Percentiles rank a stretch among this genome's conserved stretches.
Evolutionary conservation across 1,140 invertebrate species (phyloP).

Genomic region (Plodia interpunctella): DNA sequence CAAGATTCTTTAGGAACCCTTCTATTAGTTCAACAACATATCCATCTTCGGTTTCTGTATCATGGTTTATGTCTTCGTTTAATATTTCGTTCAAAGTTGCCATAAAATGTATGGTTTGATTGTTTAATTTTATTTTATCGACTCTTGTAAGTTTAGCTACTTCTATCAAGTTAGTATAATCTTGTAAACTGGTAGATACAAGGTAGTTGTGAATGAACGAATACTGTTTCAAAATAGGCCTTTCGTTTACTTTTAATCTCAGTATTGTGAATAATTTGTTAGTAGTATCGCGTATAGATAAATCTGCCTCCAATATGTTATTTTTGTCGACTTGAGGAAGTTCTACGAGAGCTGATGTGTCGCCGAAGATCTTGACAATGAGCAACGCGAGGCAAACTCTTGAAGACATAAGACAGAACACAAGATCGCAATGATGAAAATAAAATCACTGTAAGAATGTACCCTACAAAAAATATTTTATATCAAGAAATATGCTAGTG

Average conservation of each 20-base stretch:
- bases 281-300: conserved; percentile 10
- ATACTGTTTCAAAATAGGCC: conserved; percentile 35
- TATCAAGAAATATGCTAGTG: conserved; percentile 5
- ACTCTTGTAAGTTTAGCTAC: conserved; percentile 43
- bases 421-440: neutral
- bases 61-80: conserved; percentile 25
- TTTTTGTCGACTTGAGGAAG: conserved; percentile 15
- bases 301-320: conserved; percentile 16
- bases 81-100: conserved; percentile 44
- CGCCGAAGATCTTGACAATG: neutral
- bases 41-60: conserved; percentile 20
- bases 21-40: conserved; percentile 29
- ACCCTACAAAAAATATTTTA: neutral
- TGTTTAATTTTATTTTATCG: conserved; percentile 27
- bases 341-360: conserved; percentile 12
- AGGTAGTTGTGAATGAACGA: conserved; percentile 43
- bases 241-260: conserved; percentile 27
- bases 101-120: conserved; percentile 30
- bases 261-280: conserved; percentile 26
- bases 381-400: neutral
- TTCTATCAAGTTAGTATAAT: conserved; percentile 34
- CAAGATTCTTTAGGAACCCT: conserved; percentile 33
- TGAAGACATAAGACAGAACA: conserved; percentile 1
- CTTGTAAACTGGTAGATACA: conserved; percentile 31
- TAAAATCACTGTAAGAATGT: conserved; percentile 5